phyloP scores from a whole-genome alignment of 2,888 invertebrate genomes.

The Drosophila macrospina region DNA sequence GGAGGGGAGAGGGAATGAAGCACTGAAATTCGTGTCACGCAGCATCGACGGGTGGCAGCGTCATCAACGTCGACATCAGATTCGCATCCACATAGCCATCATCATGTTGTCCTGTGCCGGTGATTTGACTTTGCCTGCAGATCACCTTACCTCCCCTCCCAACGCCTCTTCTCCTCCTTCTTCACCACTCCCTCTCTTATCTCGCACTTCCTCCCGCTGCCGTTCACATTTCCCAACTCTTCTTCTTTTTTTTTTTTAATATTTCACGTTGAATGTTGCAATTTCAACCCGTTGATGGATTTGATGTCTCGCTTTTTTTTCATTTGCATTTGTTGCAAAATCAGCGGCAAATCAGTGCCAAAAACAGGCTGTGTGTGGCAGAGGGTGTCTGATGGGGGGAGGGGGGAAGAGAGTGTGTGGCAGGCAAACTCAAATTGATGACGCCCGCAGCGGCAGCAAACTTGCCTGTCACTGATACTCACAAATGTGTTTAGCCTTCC shows the following conservation, averaged over 20 bases:
- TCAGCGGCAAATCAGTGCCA: conserved; percentile 77
- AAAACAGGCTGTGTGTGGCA: conserved; percentile 25
- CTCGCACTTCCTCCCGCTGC: not conserved
- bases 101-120: conserved; percentile 68
- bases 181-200: not conserved
- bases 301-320: conserved; percentile 52
- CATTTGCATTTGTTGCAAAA: conserved; percentile 58
- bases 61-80: conserved; percentile 63
- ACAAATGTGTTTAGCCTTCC: conserved; percentile 49
- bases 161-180: no score
- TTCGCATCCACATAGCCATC: conserved; percentile 45
- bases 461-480: conserved; percentile 72
- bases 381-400: not conserved
- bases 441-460: conserved; percentile 67
- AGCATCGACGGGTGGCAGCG: conserved; percentile 68
- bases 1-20: no score
- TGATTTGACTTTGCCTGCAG: conserved; percentile 48
- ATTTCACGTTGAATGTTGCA: conserved; percentile 72
- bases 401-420: not conserved
- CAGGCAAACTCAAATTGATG: conserved; percentile 75
- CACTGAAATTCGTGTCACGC: conserved; percentile 76
- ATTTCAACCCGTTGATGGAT: conserved; percentile 82
- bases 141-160: conserved; percentile 15
- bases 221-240: not conserved
- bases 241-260: conserved; percentile 28